A percentile compares a stretch with the other conserved stretches of the same genome.
These are phyloP conservation scores for Leptinotarsa lineolata DNA, from an alignment of 1,140 invertebrate species.

Conservation along the genomic window DNA sequence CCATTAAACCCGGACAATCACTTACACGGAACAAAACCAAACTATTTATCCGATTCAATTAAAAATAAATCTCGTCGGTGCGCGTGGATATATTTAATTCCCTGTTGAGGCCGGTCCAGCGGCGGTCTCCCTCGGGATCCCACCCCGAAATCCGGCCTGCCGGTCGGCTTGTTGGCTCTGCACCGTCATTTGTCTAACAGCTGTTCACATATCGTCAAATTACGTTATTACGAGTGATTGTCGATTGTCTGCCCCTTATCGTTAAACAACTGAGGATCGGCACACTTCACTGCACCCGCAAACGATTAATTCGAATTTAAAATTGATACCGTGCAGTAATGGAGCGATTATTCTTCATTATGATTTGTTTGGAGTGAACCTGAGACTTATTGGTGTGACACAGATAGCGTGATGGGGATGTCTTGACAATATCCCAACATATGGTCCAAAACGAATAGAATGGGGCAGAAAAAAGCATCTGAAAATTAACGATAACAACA, in stretches of 20 bases:
- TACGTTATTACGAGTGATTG: slow-evolving; percentile 46
- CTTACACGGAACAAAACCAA: slow-evolving; percentile 17
- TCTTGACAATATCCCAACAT: too few species aligned
- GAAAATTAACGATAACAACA: too few species aligned
- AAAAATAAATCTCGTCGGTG: slow-evolving; percentile 45
- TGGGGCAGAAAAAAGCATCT: too few species aligned
- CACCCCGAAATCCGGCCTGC: slow-evolving; percentile 48
- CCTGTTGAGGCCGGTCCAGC: slow-evolving; percentile 14
- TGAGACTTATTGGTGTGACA: not conserved
- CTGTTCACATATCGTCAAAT: slow-evolving; percentile 54
- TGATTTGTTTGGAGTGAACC: slow-evolving; percentile 1
- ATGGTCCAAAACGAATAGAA: too few species aligned
- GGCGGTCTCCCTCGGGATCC: slow-evolving; percentile 58
- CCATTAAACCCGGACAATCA: slow-evolving; percentile 15
- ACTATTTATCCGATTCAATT: slow-evolving; percentile 41
- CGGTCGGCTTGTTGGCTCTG: slow-evolving; percentile 54
- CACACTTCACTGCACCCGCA: slow-evolving; percentile 16
- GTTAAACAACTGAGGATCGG: slow-evolving; percentile 38
- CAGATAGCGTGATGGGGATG: not conserved
- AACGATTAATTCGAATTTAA: slow-evolving; percentile 23
- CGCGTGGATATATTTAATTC: slow-evolving; percentile 37
- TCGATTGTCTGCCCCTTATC: slow-evolving; percentile 47
- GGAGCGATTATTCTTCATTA: slow-evolving; percentile 24
- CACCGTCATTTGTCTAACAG: slow-evolving; percentile 56
- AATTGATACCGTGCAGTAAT: slow-evolving; percentile 19